Conservation (phyloP, 2,113 vertebrate genomes). For the Athene noctua region DNA sequence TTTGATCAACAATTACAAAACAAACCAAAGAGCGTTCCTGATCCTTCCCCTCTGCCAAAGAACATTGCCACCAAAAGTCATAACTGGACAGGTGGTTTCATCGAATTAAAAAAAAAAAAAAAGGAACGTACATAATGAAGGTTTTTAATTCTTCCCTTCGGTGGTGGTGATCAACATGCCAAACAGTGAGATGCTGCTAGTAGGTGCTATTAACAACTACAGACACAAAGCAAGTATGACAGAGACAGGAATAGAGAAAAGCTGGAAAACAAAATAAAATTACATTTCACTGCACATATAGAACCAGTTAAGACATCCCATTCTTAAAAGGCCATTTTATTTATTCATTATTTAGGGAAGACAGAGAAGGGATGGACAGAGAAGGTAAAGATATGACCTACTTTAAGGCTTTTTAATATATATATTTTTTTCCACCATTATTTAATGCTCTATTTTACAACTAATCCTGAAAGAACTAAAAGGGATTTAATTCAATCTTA, state of each 20-base stretch:
- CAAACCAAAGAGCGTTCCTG: background rate
- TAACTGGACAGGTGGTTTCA: background rate
- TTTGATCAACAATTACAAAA: background rate
- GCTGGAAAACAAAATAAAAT: background rate
- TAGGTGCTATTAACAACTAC: background rate
- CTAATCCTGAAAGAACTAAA: background rate
- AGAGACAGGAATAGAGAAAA: background rate
- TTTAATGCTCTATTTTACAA: background rate
- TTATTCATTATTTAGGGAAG: background rate
- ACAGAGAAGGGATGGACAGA: background rate
- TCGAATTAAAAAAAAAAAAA: fast-evolving
- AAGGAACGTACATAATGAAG: fast-evolving
- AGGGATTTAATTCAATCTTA: background rate
- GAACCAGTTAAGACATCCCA: no score
- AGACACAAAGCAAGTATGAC: background rate
- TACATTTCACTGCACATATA: background rate
- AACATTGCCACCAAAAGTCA: background rate
- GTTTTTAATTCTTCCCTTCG: fast-evolving
- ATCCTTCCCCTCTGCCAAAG: background rate
- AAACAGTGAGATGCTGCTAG: background rate
- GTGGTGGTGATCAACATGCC: background rate
- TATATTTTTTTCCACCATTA: background rate
- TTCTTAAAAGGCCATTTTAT: background rate
- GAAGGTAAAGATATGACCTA: background rate
- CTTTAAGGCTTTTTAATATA: background rate